Base-by-base conservation (phyloP, 2,888 invertebrate genomes). In the Allygus modestus region DNA sequence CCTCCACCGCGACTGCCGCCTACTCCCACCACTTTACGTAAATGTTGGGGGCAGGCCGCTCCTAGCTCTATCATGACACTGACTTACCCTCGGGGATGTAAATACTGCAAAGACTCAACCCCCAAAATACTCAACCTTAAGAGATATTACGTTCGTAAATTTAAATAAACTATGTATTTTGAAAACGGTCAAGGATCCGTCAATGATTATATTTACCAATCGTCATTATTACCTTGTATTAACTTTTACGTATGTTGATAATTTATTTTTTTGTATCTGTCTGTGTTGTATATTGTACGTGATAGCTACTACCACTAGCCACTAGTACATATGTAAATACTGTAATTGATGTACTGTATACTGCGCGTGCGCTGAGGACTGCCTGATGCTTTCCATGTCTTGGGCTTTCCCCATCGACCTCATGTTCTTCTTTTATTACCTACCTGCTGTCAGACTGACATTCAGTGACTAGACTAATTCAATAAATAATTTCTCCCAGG, bases 251-350 rank as follows among this genome's bases (percentile, higher is more conserved):
- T 77, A 58, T 79, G 54, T 79, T 79, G 51, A 79, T 79, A 79
- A 58, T 79, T 79, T 58, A 58, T 79, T 79, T 77, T 79, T 79
- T 4, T 79, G 58, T 37, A 33, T 20, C 51, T 23, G 26, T 28
- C 23, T 77, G 77, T 51, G 37, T 33, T 58, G 79, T 79, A 58
- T 37, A 58, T 28, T 79, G 54, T 51, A 37, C 33, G 31, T 79
- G 79, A 58, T 58, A 58, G 79, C 75, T 77, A 77, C 33, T 51
- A 77, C 75, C 75, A 77, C 46, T 77, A 77, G 75, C 43, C 75
- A 65, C 31, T 69, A 69, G 73, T 73, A 73, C 43, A 73, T 28
- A 77, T 77, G 75, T 77, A 77, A 46, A 77, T 77, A 77, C 12
- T 73, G 28, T 41, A 28, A 43, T 37, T 77, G 33, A 23, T 77